Evolutionary conservation across 1,140 invertebrate species (phyloP).

Genomic region (Drosophila micromelanica): DNA sequence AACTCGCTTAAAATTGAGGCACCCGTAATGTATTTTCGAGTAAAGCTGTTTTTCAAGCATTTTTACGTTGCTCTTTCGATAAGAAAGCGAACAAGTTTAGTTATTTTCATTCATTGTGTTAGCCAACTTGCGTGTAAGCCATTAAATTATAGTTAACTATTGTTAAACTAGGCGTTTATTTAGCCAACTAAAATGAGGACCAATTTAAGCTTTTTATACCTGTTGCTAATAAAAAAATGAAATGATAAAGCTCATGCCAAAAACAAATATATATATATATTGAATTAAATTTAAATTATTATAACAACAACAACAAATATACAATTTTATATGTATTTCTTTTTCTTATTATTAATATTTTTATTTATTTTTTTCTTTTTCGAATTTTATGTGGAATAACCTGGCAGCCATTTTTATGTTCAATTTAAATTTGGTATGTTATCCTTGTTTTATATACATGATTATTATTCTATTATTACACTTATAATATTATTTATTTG

Average conservation of each 20-base stretch:
- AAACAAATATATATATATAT: slow-evolving; percentile 6
- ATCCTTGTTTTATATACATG: no score
- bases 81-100: neutral
- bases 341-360: slow-evolving; percentile 1
- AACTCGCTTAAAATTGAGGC: slow-evolving; percentile 33
- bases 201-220: slow-evolving; percentile 72
- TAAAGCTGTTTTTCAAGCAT: slow-evolving; percentile 32
- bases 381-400: neutral
- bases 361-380: slow-evolving; percentile 4
- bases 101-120: neutral
- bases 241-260: slow-evolving; percentile 37
- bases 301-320: neutral
- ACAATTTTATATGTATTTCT: neutral
- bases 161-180: neutral
- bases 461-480: no score
- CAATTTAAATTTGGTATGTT: no score
- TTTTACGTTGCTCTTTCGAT: slow-evolving; percentile 15
- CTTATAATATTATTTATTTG: neutral
- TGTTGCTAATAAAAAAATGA: slow-evolving; percentile 57
- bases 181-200: slow-evolving; percentile 28
- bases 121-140: slow-evolving; percentile 4
- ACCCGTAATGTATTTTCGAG: slow-evolving; percentile 26
- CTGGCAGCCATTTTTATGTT: no score
- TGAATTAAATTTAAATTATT: neutral
- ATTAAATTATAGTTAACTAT: slow-evolving; percentile 18